These are phyloP conservation scores for Drosophila affinis DNA, from an alignment of 2,888 invertebrate genomes.

Conservation along the genomic window DNA sequence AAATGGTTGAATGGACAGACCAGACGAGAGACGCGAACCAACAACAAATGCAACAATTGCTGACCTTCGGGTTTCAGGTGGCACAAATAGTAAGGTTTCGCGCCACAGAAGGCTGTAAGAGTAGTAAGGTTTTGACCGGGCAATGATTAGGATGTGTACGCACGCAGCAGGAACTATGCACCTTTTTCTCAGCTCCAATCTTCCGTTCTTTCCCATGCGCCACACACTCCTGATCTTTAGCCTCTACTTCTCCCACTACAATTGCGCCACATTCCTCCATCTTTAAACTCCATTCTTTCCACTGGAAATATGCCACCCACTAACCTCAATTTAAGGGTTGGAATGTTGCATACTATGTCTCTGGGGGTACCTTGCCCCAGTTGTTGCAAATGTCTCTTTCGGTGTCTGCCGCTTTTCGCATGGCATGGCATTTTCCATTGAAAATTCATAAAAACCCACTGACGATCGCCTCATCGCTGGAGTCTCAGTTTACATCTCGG, in stretches of 20 bases:
- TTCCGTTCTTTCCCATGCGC: neutral
- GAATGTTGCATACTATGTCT: neutral
- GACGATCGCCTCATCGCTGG: conserved; percentile 18
- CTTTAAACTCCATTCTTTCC: neutral
- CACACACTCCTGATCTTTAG: neutral
- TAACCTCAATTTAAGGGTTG: conserved; percentile 48
- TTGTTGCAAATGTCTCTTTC: conserved; percentile 13
- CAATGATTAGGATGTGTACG: conserved; percentile 13
- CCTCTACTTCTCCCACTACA: neutral
- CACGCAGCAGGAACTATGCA: neutral
- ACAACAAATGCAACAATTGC: conserved; percentile 23
- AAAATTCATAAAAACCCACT: conserved; percentile 61
- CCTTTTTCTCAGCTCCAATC: neutral
- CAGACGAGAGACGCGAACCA: neutral
- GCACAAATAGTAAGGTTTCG: conserved; percentile 1
- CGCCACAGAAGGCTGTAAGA: conserved; percentile 21
- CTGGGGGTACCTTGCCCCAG: conserved; percentile 44
- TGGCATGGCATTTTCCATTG: conserved; percentile 50
- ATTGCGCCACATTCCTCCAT: neutral
- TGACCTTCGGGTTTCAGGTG: conserved; percentile 50
- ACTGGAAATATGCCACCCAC: conserved; percentile 37
- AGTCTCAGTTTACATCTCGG: conserved; percentile 57
- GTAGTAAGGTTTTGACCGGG: conserved; percentile 14
- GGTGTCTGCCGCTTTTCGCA: conserved; percentile 47
- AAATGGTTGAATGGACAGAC: conserved; percentile 31